A percentile compares a stretch with the other conserved stretches of the same genome.
Conservation (phyloP, 2,113 vertebrate species). For the Oncorhynchus keta region DNA sequence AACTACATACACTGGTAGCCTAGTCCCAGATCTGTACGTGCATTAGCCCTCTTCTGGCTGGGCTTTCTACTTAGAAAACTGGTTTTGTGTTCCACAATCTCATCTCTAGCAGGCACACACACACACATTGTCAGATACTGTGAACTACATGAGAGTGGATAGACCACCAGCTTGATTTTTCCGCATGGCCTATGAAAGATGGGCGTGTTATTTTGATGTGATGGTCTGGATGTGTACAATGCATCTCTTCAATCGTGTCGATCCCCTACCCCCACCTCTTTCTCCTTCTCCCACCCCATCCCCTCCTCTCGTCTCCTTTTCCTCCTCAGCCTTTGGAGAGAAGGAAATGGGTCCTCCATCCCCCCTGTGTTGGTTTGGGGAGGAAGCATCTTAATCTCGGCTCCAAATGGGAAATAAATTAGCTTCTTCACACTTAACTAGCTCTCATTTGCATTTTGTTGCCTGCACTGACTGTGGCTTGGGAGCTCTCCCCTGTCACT, state of each 20-base stretch:
- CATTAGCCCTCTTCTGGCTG: too few relatives aligned
- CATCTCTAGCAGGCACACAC: too few relatives aligned
- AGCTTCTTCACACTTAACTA: slow-evolving; percentile 88
- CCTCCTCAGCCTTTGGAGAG: slow-evolving; percentile 7
- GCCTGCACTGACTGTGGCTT: slow-evolving; percentile 65
- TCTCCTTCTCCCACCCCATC: background rate
- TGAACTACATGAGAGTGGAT: too few relatives aligned
- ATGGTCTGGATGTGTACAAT: background rate
- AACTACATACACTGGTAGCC: too few relatives aligned
- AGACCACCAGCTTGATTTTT: too few relatives aligned
- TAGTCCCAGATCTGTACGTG: too few relatives aligned
- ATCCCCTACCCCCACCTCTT: slow-evolving; percentile 33
- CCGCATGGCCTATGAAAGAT: too few relatives aligned
- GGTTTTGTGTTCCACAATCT: too few relatives aligned
- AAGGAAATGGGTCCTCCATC: slow-evolving; percentile 43
- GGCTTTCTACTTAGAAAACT: too few relatives aligned
- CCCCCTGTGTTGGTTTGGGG: slow-evolving; percentile 43
- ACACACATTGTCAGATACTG: too few relatives aligned
- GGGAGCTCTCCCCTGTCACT: slow-evolving; percentile 69
- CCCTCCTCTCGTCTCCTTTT: background rate
- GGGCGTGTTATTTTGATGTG: too few relatives aligned
- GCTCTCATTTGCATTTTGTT: slow-evolving; percentile 78
- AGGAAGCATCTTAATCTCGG: slow-evolving; percentile 81
- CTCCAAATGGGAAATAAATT: slow-evolving; percentile 86
- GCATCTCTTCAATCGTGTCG: slow-evolving; percentile 13